A percentile compares a stretch with the other conserved stretches of the same genome.
These are phyloP conservation scores for Platalea minor DNA, from an alignment of 2,797 vertebrate genomes.

Conservation along the genomic window DNA sequence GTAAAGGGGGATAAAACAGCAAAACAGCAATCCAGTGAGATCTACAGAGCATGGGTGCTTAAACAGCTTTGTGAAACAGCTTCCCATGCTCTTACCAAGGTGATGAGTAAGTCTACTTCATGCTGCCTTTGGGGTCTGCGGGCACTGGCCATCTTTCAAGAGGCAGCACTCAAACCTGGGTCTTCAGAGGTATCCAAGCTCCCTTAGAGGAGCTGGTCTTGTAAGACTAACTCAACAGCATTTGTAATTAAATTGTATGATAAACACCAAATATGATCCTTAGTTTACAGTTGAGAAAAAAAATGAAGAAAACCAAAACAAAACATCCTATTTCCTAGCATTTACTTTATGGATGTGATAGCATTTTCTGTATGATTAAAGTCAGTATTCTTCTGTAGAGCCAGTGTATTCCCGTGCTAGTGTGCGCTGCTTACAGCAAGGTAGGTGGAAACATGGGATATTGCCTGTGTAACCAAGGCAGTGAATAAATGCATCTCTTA, in stretches of 20 bases:
- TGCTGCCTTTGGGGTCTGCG: neutral
- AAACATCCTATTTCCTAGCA: neutral
- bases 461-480: neutral
- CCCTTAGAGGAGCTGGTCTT: neutral
- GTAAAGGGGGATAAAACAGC: neutral
- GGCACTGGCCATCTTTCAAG: neutral
- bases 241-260: neutral
- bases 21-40: neutral
- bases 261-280: neutral
- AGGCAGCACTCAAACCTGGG: neutral
- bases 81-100: neutral
- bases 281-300: neutral
- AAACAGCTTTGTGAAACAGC: neutral
- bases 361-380: neutral
- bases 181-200: neutral
- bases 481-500: neutral
- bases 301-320: neutral
- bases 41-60: neutral
- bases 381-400: neutral
- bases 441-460: neutral
- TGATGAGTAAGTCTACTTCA: neutral
- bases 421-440: neutral
- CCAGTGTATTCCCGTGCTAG: fast-evolving
- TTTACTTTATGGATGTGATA: neutral
- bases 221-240: neutral